These are phyloP conservation scores for Siniperca undulata DNA, from an alignment of 2,797 vertebrate genomes.

Conservation along the genomic window DNA sequence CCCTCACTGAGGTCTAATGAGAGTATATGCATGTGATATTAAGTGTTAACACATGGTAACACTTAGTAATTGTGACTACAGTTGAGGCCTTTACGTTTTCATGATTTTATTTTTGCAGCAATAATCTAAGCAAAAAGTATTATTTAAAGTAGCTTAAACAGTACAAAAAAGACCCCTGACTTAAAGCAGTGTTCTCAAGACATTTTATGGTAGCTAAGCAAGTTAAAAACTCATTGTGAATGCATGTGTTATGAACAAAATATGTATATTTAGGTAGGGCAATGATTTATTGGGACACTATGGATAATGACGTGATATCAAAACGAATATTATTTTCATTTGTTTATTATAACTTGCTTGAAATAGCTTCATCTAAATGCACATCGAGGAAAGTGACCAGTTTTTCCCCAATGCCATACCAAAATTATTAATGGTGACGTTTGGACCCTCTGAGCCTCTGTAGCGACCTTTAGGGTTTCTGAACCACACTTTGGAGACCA, in stretches of 20 bases:
- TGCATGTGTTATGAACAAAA: neutral
- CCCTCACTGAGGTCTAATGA: too few relatives aligned
- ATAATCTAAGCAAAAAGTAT: neutral
- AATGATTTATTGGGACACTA: neutral
- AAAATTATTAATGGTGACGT: neutral
- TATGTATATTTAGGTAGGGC: neutral
- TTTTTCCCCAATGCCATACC: neutral
- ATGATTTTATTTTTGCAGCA: neutral
- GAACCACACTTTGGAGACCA: constrained; percentile 53
- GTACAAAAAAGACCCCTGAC: neutral
- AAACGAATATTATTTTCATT: neutral
- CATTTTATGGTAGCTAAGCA: too few relatives aligned
- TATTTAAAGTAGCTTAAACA: neutral
- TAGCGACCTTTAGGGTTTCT: constrained; percentile 31
- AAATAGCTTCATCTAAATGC: neutral
- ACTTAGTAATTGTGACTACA: neutral
- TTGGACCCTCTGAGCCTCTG: neutral
- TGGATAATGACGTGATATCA: neutral
- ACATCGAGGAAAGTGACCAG: neutral
- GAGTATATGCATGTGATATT: neutral
- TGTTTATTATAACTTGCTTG: neutral
- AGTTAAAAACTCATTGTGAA: neutral
- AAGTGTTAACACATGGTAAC: neutral
- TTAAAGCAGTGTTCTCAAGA: neutral
- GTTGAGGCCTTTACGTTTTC: neutral